phyloP scores from a whole-genome alignment of 1,140 invertebrate species.

The Sycobia sp. region DNA sequence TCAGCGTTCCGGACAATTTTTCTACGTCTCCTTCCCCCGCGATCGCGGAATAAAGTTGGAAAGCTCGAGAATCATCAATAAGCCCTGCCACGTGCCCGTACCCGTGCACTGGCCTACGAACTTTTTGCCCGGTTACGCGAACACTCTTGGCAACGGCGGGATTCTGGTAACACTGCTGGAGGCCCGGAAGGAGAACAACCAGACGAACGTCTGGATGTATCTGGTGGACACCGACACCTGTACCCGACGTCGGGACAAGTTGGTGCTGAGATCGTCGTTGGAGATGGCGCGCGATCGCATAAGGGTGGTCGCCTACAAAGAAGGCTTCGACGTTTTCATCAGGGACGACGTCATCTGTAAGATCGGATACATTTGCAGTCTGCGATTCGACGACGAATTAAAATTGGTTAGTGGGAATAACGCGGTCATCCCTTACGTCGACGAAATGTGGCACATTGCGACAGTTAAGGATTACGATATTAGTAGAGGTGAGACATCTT shows the following conservation, averaged over 20 bases:
- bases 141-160: slow-evolving; percentile 1
- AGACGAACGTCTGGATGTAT: slow-evolving; percentile 1
- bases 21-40: slow-evolving; percentile 12
- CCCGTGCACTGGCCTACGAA: neutral
- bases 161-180: neutral
- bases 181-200: neutral
- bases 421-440: neutral
- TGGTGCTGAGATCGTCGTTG: neutral
- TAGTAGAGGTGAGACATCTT: neutral
- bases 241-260: neutral
- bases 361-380: neutral
- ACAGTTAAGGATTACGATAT: neutral
- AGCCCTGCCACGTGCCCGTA: slow-evolving; percentile 2
- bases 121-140: neutral
- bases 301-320: neutral
- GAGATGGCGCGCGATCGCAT: neutral
- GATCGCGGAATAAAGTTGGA: slow-evolving; percentile 6
- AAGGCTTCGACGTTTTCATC: slow-evolving; percentile 8
- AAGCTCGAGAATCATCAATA: neutral
- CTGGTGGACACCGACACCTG: neutral
- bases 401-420: neutral
- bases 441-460: neutral
- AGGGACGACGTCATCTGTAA: neutral
- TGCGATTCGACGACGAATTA: slow-evolving; percentile 7
- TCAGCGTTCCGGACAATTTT: neutral